Base-by-base conservation (phyloP, 2,888 invertebrate species). In the Neoitamus cyanurus region DNA sequence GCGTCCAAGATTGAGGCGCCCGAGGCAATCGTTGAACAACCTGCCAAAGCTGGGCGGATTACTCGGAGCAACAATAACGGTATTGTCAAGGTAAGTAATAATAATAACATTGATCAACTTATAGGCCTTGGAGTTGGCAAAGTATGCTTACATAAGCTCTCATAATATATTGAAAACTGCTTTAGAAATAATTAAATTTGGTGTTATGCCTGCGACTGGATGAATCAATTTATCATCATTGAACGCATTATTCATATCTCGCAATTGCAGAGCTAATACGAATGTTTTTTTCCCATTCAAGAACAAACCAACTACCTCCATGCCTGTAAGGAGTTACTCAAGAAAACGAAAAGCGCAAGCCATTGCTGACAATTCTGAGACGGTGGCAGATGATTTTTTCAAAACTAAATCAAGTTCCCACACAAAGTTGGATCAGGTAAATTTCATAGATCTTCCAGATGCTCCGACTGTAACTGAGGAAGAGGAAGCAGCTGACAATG, bases 291-390 rank as follows among this genome's bases (percentile, higher is more conserved):
- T 31, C 3, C 31, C 3, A 70, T 82, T 84, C 15, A 36, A 85
- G 85, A 84, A 73, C 28, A 85, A 85, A 82, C 58, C 77, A 72
- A 78, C 85, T 69, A 75, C 85, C 5, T 84, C 84, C 11, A 84
- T 88, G 7, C 72, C 87, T 25, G 85, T 87, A 48, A 87, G 90
- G 20, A 90, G 89, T 85, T 91, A 91, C 84, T 89, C 89, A 1
- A 89, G 91, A n/a, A 91, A 91, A 85, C 88, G 91, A 2, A 91
- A 90, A 87, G 90, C 90, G 86, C 90, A 89, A 25, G 11, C 80
- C 11, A 69, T 6, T 20, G 69, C 25, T 25, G 11, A 20, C 28
- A 87, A 89, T 88, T 25, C 86, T 88, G 82, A 89, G 88, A 83
- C 88, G 31, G 3, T 36, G 11, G 86, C 72, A 46, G 80, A 87